Base-by-base conservation (phyloP, 2,888 invertebrate genomes). In the Microplitis deprimator region DNA sequence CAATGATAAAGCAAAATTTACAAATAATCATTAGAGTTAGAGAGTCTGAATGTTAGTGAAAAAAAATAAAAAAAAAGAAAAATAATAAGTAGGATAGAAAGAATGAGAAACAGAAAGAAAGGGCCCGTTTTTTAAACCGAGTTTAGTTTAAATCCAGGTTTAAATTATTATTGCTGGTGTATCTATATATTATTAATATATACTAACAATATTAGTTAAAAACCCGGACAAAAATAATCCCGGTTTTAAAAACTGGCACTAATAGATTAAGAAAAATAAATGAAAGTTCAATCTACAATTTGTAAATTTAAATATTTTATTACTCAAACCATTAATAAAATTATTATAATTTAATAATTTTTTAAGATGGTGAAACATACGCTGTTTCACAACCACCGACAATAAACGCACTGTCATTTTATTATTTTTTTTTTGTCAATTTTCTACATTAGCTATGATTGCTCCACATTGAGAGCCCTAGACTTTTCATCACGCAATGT, bases 361-460 rank as follows among this genome's bases (percentile, higher is more conserved):
- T 8, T 50, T 13, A 50, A 50, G 13, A 50, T 13, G 50, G 76
- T 73, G 67, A 68, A 68, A 76, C 41, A 70, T 20, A 65, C 50
- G 29, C 5, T 41, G 13, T 50, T n/a, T 41, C 68, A 67, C 71
- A 79, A 79, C 79, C 79, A 81, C 79, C 81, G 80, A 78, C 80
- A 76, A 81, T 73, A 78, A 76, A 68, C 69, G 38, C 29, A 39
- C 71, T 62, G 71, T 71, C 62, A 38, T 40, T 71, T 40, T 38
- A 38, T n/a, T 29, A 71, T 62, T 71, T 16, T 38, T 20, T 70
- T 70, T 17, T 62, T 62, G 8, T 13, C 50, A 71, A 39, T 71
- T 70, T 69, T 69, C 70, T 60, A 71, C 65, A 65, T 67, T 70
- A 68, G 7, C 70, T 65, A 76, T 76, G 39, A 71, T 67, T 38